Evolutionary conservation across 2,888 invertebrate genomes (phyloP), one percentile per base, ranked within the genome.

Genomic region (Agrochola macilenta): DNA sequence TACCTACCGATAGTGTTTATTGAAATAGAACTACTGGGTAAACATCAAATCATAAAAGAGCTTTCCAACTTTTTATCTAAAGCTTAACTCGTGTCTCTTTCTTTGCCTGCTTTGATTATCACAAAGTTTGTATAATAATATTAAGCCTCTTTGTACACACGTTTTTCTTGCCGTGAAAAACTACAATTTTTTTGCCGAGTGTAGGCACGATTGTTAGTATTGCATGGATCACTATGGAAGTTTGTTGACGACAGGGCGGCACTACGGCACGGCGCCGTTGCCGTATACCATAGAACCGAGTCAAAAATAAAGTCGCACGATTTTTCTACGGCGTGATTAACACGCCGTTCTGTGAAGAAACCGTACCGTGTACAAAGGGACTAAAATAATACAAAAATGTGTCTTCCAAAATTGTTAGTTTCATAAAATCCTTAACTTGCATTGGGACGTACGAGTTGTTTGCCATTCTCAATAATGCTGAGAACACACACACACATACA

Each of bases 341-440:
- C 7, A 20, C 49, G 17, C 49, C 49, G 49, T 17, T 17, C 17
- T 17, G 17, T 17, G 5, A 52, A 20, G 8, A 8, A 52, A 52
- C 23, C 52, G 52, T 54, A 2, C 9, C 54, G 9, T 23, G 54
- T 23, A 54, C 23, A 23, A 54, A 54, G n/a, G 11, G 3, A 3
- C 54, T n/a, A 46, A 69, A 23, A 2, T 0, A 65, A 65, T 7
- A 71, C n/a, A 66, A 57, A 74, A 75, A 76, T 14, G n/a, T 35
- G 0, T 39, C 14, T 20, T 66, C 20, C 35, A 68, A 23, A 61
- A 65, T 76, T 60, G 30, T 69, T 81, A 72, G 39, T 69, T 61
- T 75, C 73, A 82, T 75, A 82, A 79, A 82, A 52, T 82, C 66
- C 58, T 76, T 66, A 73, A 73, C 66, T 70, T 72, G 54, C 30